phyloP scores from a whole-genome alignment of 1,140 invertebrate species.

The Trachelipus rathkii region DNA sequence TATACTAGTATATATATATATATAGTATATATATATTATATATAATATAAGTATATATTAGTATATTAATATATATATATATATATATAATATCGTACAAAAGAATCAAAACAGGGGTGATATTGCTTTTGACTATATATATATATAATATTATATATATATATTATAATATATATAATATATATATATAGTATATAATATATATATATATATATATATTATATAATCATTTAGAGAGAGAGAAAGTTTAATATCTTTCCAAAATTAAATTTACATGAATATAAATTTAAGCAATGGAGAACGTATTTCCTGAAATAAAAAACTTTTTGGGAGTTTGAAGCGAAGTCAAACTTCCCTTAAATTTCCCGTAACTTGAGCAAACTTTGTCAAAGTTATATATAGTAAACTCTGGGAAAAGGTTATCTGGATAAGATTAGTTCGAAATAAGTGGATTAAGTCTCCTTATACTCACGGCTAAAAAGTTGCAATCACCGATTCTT shows the following conservation, averaged over 20 bases:
- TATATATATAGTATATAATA: slow-evolving; percentile 15
- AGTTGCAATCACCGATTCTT: too few species aligned
- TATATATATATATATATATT: slow-evolving; percentile 1
- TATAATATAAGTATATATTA: too few species aligned
- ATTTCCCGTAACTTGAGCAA: neutral
- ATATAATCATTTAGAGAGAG: neutral
- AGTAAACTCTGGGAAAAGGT: neutral
- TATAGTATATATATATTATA: too few species aligned
- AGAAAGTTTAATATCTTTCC: neutral
- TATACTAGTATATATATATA: too few species aligned
- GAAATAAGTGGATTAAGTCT: neutral
- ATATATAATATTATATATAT: neutral
- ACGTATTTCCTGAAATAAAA: neutral
- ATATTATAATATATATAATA: slow-evolving; percentile 15
- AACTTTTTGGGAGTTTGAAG: neutral
- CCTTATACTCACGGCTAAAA: neutral
- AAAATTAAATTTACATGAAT: neutral
- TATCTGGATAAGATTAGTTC: neutral
- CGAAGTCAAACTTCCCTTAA: neutral
- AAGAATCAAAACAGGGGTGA: too few species aligned
- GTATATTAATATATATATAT: too few species aligned
- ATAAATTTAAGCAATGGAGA: neutral
- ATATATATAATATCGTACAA: too few species aligned
- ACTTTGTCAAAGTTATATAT: neutral
- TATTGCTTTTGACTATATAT: too few species aligned